A percentile compares a stretch with the other conserved stretches of the same genome.
These are phyloP conservation scores for Osmoderma eremita DNA, from an alignment of 2,888 invertebrate genomes.

Conservation along the genomic window DNA sequence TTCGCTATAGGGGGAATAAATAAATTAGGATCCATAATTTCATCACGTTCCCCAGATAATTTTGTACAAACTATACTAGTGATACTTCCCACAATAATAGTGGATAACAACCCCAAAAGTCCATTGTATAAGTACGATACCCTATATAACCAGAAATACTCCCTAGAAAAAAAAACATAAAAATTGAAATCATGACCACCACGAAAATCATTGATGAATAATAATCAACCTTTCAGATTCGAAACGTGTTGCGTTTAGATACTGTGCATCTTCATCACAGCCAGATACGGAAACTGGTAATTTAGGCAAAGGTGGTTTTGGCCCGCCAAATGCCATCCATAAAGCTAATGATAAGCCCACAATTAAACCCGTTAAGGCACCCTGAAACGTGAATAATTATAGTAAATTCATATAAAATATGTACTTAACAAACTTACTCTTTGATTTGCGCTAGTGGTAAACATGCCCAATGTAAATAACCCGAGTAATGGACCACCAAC, in stretches of 20 bases:
- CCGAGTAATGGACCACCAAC: slow-evolving; percentile 86
- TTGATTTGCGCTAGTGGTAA: slow-evolving; percentile 75
- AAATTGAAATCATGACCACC: background rate
- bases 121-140: slow-evolving; percentile 82
- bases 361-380: slow-evolving; percentile 74
- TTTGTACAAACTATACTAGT: slow-evolving; percentile 61
- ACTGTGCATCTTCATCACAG: slow-evolving; percentile 60
- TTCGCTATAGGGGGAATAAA: slow-evolving; percentile 38
- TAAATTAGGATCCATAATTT: slow-evolving; percentile 42
- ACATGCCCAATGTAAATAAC: slow-evolving; percentile 85
- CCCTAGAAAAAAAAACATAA: slow-evolving; percentile 50
- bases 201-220: background rate
- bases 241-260: slow-evolving; percentile 16
- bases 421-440: slow-evolving; percentile 59
- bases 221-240: slow-evolving; percentile 1
- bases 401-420: background rate
- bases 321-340: slow-evolving; percentile 88
- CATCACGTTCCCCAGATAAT: slow-evolving; percentile 25
- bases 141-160: slow-evolving; percentile 74
- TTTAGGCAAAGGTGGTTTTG: slow-evolving; percentile 71
- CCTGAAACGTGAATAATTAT: slow-evolving; percentile 65
- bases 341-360: slow-evolving; percentile 75
- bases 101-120: slow-evolving; percentile 66
- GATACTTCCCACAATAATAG: slow-evolving; percentile 67
- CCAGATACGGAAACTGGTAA: slow-evolving; percentile 70